These are phyloP conservation scores for Clanis bilineata DNA, from an alignment of 2,888 invertebrate species.

Conservation along the genomic window DNA sequence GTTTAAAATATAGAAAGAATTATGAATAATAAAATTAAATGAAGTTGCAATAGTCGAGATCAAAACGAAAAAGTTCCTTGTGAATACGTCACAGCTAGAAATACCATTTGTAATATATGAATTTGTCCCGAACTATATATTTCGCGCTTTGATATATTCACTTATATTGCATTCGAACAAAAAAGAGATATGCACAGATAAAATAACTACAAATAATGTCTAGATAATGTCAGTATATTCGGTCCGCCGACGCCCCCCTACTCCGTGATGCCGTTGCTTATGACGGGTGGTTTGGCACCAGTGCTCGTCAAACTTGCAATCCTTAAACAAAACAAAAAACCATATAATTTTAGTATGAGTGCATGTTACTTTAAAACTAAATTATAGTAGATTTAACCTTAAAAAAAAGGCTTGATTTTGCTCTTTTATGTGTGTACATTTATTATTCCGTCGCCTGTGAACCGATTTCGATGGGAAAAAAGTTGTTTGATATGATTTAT, in stretches of 20 bases:
- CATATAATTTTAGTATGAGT: too few species aligned
- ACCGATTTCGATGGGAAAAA: too few species aligned
- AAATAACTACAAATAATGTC: conserved; percentile 14
- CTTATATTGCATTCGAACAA: conserved; percentile 57
- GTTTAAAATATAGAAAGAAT: conserved; percentile 52
- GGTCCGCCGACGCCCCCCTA: conserved; percentile 30
- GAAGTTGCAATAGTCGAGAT: conserved; percentile 70
- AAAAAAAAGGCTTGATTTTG: too few species aligned
- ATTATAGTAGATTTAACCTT: too few species aligned
- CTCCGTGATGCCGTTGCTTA: conserved; percentile 65
- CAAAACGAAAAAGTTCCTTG: conserved; percentile 54
- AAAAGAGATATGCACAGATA: conserved; percentile 26
- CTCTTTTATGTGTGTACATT: too few species aligned
- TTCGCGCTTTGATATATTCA: conserved; percentile 75
- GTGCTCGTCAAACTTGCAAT: conserved; percentile 41
- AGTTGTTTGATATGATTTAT: too few species aligned
- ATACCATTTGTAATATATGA: conserved; percentile 40
- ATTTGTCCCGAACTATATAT: conserved; percentile 60
- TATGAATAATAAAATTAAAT: conserved; percentile 48
- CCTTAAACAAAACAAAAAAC: conserved; percentile 37
- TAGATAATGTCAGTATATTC: not conserved
- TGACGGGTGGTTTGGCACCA: conserved; percentile 44
- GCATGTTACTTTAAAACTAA: too few species aligned
- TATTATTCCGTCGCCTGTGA: too few species aligned
- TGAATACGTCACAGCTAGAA: conserved; percentile 73